Conservation (phyloP, 2,888 invertebrate genomes). For the Ormyrus labotus region DNA sequence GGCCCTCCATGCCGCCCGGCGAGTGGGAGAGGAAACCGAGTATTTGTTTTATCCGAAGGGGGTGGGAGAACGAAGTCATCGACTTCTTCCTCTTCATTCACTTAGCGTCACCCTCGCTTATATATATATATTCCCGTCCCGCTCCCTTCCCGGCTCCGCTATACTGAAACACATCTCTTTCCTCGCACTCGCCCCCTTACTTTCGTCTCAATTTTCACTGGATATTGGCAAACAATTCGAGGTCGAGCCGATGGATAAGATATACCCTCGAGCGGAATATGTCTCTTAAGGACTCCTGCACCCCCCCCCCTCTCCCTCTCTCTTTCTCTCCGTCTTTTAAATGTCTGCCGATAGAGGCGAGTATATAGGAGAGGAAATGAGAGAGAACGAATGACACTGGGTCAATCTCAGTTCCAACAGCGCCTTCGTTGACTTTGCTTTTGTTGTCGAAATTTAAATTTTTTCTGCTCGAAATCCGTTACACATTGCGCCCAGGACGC, state of each 20-base stretch:
- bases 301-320: not conserved
- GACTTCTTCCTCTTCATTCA: constrained; percentile 51
- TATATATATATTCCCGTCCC: too few species aligned
- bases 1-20: constrained; percentile 11
- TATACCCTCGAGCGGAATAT: constrained; percentile 9
- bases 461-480: not conserved
- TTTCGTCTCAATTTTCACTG: constrained; percentile 52
- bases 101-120: constrained; percentile 50
- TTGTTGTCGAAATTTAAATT: constrained; percentile 6
- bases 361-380: not conserved
- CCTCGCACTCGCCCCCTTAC: not conserved
- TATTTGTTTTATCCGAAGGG: constrained; percentile 53
- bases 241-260: constrained; percentile 22
- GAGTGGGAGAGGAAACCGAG: constrained; percentile 28
- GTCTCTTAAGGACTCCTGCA: not conserved
- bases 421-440: not conserved
- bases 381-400: not conserved
- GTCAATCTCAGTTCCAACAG: constrained; percentile 29
- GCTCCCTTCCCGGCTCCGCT: not conserved
- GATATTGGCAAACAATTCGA: constrained; percentile 55
- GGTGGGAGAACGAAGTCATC: constrained; percentile 44
- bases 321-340: not conserved
- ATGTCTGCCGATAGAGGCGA: not conserved
- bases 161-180: constrained; percentile 18
- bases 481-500: too few species aligned